These are phyloP conservation scores for Rhabdomys pumilio DNA, from an alignment of 2,797 vertebrate genomes.

Conservation along the genomic window DNA sequence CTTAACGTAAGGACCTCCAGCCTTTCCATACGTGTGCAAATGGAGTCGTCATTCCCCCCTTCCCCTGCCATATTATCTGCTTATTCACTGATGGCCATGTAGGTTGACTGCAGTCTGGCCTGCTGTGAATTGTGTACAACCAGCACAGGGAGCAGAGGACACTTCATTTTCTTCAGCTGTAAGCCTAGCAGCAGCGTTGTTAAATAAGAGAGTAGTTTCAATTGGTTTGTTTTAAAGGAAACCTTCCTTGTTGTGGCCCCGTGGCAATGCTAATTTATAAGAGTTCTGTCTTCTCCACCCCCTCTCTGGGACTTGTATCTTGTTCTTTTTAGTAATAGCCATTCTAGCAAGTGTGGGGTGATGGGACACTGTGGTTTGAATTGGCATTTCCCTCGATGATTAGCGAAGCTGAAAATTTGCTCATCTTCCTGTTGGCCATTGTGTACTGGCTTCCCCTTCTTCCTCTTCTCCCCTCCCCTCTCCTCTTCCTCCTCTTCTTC, in stretches of 20 bases:
- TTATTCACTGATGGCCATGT: background rate
- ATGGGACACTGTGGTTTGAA: background rate
- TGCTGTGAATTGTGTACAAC: background rate
- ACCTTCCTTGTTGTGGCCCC: background rate
- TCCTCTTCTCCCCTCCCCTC: rapidly evolving
- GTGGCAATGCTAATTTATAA: background rate
- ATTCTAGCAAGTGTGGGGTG: background rate
- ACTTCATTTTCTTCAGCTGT: background rate
- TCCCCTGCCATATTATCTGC: no score
- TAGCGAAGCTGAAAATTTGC: background rate
- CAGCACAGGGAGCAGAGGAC: background rate
- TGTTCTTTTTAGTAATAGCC: background rate
- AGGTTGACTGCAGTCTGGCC: background rate
- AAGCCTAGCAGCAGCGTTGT: background rate
- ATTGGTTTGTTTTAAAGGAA: background rate
- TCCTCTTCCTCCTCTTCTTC: no score
- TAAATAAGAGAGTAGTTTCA: background rate
- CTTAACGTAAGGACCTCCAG: background rate
- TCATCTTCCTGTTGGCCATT: conserved; percentile 5
- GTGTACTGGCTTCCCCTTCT: background rate
- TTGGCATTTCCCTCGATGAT: background rate
- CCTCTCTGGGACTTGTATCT: background rate
- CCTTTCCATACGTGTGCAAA: background rate
- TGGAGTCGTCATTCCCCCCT: background rate
- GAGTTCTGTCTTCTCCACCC: background rate